Evolutionary conservation across 2,113 vertebrate species (phyloP).

Genomic region (Zapus hudsonius): DNA sequence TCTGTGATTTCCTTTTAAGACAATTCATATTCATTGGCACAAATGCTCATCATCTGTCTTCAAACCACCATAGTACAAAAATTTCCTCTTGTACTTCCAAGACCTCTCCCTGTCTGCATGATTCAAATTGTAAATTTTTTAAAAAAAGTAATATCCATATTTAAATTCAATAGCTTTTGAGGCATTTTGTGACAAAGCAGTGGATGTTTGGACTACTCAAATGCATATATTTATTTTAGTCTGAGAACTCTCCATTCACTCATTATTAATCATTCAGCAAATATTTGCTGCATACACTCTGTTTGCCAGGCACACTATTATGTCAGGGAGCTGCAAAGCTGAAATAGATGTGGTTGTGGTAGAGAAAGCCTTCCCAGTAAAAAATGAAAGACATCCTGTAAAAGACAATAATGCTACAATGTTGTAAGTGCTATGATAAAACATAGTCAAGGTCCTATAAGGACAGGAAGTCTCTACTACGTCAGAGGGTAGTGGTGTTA

Average conservation of each 20-base stretch:
- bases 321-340: background rate
- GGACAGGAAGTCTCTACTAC: background rate
- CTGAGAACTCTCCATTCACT: background rate
- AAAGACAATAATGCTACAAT: background rate
- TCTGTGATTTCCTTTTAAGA: background rate
- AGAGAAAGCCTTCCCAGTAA: background rate
- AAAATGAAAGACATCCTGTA: background rate
- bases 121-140: background rate
- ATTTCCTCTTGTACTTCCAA: background rate
- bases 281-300: background rate
- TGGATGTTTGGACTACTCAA: background rate
- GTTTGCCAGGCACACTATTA: background rate
- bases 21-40: background rate
- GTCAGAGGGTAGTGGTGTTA: background rate
- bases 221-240: background rate
- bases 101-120: background rate
- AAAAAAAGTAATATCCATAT: background rate
- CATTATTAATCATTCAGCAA: background rate
- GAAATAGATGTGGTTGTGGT: background rate
- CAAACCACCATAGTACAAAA: background rate
- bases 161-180: background rate
- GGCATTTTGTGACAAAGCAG: background rate
- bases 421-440: background rate
- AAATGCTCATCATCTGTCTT: background rate
- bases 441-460: background rate